These are phyloP conservation scores for Caenorhabditis sinica DNA, from an alignment of 2,888 invertebrate genomes.

Conservation along the genomic window DNA sequence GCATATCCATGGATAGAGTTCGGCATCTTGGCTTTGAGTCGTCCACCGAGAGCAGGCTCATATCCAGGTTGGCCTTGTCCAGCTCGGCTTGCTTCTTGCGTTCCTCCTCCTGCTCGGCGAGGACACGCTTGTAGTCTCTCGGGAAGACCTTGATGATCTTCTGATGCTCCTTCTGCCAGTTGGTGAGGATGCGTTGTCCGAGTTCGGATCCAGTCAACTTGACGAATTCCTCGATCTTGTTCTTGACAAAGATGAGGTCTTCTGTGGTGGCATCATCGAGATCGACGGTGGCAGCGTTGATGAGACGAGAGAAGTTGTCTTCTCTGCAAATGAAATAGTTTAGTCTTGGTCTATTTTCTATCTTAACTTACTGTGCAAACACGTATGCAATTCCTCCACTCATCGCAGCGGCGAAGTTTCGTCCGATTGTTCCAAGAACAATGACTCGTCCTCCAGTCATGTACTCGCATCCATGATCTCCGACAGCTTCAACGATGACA, in stretches of 20 bases:
- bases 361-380: slow-evolving; percentile 87
- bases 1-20: slow-evolving; percentile 83
- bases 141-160: slow-evolving; percentile 97
- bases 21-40: slow-evolving; percentile 65
- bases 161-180: slow-evolving; percentile 90
- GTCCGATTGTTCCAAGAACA: slow-evolving; percentile 94
- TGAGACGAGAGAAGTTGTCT: slow-evolving; percentile 85
- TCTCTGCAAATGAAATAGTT: slow-evolving; percentile 86
- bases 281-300: slow-evolving; percentile 97
- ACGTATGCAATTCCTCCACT: slow-evolving; percentile 97
- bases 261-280: slow-evolving; percentile 89
- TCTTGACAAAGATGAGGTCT: slow-evolving; percentile 90
- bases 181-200: slow-evolving; percentile 89
- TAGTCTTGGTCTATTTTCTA: not conserved
- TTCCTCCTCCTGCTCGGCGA: slow-evolving; percentile 87
- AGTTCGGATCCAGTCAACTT: slow-evolving; percentile 92
- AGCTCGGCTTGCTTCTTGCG: slow-evolving; percentile 83
- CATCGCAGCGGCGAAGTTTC: slow-evolving; percentile 99
- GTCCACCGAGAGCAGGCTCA: slow-evolving; percentile 52
- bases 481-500: slow-evolving; percentile 97
- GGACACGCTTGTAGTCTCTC: slow-evolving; percentile 94
- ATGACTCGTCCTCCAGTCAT: slow-evolving; percentile 94
- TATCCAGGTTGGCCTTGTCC: slow-evolving; percentile 87
- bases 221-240: slow-evolving; percentile 91
- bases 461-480: slow-evolving; percentile 99